Evolutionary conservation across 1,140 invertebrate genomes (phyloP).

Genomic region (Nasonia longicornis): DNA sequence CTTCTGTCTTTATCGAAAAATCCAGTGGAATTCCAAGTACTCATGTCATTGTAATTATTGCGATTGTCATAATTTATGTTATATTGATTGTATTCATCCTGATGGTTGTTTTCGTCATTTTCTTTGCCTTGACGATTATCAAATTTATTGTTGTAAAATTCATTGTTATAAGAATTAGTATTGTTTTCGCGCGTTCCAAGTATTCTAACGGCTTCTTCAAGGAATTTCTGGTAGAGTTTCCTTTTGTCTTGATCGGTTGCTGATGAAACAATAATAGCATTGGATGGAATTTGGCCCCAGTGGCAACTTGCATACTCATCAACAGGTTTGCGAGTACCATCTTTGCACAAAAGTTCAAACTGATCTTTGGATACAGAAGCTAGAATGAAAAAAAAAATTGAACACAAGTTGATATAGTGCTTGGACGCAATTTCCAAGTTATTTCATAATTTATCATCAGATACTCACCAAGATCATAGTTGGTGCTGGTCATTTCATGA

Average conservation of each 20-base stretch:
- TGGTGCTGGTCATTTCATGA: slow-evolving; percentile 74
- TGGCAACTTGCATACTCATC: slow-evolving; percentile 85
- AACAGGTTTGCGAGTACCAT: slow-evolving; percentile 79
- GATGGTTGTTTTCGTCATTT: slow-evolving; percentile 48
- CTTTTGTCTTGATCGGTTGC: slow-evolving; percentile 75
- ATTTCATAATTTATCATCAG: not conserved
- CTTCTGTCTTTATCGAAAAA: slow-evolving; percentile 33
- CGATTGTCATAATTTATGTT: slow-evolving; percentile 50
- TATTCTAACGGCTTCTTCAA: slow-evolving; percentile 69
- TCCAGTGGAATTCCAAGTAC: slow-evolving; percentile 43
- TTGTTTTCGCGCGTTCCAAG: slow-evolving; percentile 57
- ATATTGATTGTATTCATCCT: slow-evolving; percentile 40
- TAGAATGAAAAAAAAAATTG: slow-evolving; percentile 32
- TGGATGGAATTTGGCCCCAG: slow-evolving; percentile 88
- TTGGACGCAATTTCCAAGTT: slow-evolving; percentile 17
- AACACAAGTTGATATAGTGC: not conserved
- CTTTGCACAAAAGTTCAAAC: slow-evolving; percentile 89
- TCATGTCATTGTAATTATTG: slow-evolving; percentile 48
- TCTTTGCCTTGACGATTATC: slow-evolving; percentile 43
- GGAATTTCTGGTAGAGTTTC: slow-evolving; percentile 71
- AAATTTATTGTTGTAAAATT: slow-evolving; percentile 50
- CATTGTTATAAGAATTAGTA: slow-evolving; percentile 38
- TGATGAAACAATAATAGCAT: slow-evolving; percentile 89
- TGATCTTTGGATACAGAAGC: slow-evolving; percentile 69
- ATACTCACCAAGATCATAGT: slow-evolving; percentile 71